Conservation (phyloP, 2,113 vertebrate species). For the Gyps fulvus region DNA sequence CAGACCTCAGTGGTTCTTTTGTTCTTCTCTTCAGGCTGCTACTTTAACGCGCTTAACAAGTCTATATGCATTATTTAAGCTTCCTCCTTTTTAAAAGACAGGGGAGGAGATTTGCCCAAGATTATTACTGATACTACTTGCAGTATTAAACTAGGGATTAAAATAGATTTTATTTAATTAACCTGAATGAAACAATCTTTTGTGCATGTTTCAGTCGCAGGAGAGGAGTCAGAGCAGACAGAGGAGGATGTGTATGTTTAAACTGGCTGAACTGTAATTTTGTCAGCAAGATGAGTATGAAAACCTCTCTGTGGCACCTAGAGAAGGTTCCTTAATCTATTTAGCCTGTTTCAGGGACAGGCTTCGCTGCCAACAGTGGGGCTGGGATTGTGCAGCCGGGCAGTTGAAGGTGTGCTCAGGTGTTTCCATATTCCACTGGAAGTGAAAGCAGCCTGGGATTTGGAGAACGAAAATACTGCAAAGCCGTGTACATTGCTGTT, state of each 20-base stretch:
- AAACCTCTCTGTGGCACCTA: neutral
- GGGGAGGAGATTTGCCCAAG: neutral
- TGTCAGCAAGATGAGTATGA: neutral
- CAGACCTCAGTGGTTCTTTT: neutral
- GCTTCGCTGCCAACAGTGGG: neutral
- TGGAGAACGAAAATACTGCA: neutral
- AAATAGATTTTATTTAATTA: neutral
- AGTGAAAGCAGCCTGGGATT: neutral
- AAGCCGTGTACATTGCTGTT: neutral
- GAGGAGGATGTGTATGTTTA: neutral
- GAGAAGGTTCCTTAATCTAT: neutral
- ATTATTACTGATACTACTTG: neutral
- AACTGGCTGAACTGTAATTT: neutral
- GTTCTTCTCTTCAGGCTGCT: neutral
- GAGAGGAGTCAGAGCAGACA: neutral
- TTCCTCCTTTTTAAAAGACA: neutral
- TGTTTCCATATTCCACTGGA: neutral
- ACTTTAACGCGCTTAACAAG: neutral
- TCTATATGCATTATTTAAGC: neutral
- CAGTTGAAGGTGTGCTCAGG: neutral
- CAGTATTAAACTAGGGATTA: neutral
- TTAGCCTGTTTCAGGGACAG: neutral
- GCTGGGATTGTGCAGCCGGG: neutral
- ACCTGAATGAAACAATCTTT: neutral
- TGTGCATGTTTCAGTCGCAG: neutral